Base-by-base conservation (phyloP, 2,888 invertebrate species). In the Platypus cylindrus region DNA sequence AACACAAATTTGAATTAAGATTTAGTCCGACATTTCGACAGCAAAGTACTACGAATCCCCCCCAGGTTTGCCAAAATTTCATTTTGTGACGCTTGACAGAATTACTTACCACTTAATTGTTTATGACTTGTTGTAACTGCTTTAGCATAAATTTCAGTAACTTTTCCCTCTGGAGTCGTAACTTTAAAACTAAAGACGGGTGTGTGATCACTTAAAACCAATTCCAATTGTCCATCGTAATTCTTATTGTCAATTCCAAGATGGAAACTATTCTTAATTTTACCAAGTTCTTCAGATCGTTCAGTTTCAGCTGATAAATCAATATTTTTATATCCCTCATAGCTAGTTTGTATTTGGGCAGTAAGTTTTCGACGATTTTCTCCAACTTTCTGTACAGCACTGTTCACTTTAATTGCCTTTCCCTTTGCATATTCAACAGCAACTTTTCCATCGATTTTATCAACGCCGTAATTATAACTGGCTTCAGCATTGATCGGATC, bases 121-220 rank as follows among this genome's bases (percentile, higher is more conserved):
- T 64, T 67, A 1, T 71, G 67, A 36, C 71, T 71, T 5, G 75
- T 49, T 44, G 58, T 60, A 28, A 61, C 61, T 35, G 58, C 50
- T 44, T 67, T 67, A 5, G 58, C 53, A 5, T 60, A 55, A 1
- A 68, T 37, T 44, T 65, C 61, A n/a, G 51, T 52, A 2, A 48
- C 33, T 45, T 61, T 59, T 3, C 56, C 57, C 13, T 62, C 59
- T 1, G 80, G 77, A 40, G 66, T 64, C 5, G 62, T 65, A 24
- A 71, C 56, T 36, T 67, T 68, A 13, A 78, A 23, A 44, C 74
- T 70, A 2, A 76, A 52, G 15, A 68, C 62, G 2, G 71, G 76
- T 32, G 67, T 64, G 11, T 62, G 61, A 45, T 67, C 66, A 2
- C 70, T 69, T 5, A 68, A 53, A 12, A 68, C 69, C 2, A 75